These are phyloP conservation scores for Engystomops pustulosus DNA, from an alignment of 2,113 vertebrate species.

Conservation along the genomic window DNA sequence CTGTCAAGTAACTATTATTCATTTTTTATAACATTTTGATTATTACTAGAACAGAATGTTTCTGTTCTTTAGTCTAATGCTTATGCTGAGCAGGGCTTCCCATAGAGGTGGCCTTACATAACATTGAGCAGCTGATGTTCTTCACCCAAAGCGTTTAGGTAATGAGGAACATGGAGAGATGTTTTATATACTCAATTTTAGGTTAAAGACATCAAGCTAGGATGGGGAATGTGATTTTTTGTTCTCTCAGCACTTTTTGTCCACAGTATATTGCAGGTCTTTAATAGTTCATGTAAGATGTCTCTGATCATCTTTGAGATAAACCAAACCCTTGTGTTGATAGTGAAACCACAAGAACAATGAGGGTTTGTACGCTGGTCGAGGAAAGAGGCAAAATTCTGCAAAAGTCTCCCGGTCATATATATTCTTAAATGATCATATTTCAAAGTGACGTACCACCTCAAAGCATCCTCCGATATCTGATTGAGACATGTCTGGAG, in stretches of 20 bases:
- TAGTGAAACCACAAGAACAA: too few species aligned
- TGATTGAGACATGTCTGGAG: too few species aligned
- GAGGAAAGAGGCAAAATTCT: too few species aligned
- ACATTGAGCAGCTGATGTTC: neutral
- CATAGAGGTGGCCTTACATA: neutral
- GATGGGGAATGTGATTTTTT: neutral
- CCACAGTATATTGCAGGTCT: neutral
- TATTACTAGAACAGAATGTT: too few species aligned
- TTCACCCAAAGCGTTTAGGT: neutral
- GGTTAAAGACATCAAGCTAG: neutral
- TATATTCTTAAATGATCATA: too few species aligned
- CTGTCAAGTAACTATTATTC: neutral
- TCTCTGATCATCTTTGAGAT: too few species aligned
- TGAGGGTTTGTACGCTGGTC: too few species aligned
- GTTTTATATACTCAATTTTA: neutral
- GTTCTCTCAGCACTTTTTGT: neutral
- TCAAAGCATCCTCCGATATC: too few species aligned
- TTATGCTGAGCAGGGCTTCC: neutral
- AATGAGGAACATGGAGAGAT: neutral
- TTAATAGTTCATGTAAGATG: too few species aligned
- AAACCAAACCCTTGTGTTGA: too few species aligned
- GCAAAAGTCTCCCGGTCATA: too few species aligned
- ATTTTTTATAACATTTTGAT: neutral
- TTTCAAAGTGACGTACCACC: too few species aligned
- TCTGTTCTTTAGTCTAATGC: neutral